Base-by-base conservation (phyloP, 2,113 vertebrate genomes). In the Lepus timidus region DNA sequence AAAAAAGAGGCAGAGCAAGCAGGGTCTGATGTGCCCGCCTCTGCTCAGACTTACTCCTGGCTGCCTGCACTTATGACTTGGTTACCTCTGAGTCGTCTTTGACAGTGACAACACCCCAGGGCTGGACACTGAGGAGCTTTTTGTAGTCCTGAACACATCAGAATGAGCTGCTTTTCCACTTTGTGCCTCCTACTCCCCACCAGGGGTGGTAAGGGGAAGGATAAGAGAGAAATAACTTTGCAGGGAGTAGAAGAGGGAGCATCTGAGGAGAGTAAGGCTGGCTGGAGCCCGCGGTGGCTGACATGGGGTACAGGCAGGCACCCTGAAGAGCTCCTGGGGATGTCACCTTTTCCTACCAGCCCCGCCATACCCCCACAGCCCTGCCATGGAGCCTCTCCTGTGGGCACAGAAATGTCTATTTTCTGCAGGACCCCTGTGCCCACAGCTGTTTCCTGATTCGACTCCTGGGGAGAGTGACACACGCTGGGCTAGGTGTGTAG, bases 381-480 rank as follows among this genome's bases (percentile, higher is more conserved):
- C 6, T 61, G 8, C 4, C 31, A 22, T 11, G 11, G 33, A 95
- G 16, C 27, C 36, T 67, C 31, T 74, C 36, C 29, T 65, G 44
- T 11, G 44, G 80, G 67, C 49, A 39, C 49, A 93, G 88, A 36
- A 19, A 70, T 80, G 44, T 36, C 36, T 65, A 13, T 70, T 93
- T 83, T 75, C 82, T 29, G 6, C 17, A 61, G 65, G 23, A 9
- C 36, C 31, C 61, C 33, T 85, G n/a, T 39, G 55, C 23, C 71
- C 73, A 80, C 61, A 92, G 97, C 95, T 71, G 39, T 95, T 94
- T 97, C 90, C 91, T 94, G 93, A 58, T 73, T 27, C 29, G 65
- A 39, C 91, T 67, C 51, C 23, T 36, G 76, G 71, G 70, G 92
- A 36, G 91, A 39, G 70, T 94, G 93, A 91, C 71, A 94, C 58